Evolutionary conservation across 30 jellyfish, hydroid and myxozoan species (phyloP), one percentile per base, ranked within the genome.

Genomic region (Hydractinia echinata): DNA sequence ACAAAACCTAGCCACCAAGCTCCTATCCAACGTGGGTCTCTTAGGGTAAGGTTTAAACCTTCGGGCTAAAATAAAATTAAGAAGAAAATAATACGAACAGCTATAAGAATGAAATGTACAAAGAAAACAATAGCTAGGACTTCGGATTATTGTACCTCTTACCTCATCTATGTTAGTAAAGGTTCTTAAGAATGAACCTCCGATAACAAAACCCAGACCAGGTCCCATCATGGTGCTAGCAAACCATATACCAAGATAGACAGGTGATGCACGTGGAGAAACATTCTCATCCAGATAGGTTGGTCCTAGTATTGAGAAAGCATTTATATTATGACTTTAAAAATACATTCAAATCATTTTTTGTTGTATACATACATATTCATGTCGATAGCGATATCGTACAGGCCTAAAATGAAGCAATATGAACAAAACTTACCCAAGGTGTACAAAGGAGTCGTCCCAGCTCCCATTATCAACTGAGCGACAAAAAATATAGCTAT

Each of bases 1-100:
- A 92, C 87, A 54, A 44, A 92, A 3, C 96, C 94, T 73, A 92
- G 54, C 94, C 98, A 92, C 97, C 94, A 86, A 4, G 97, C 97
- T 19, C 97, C 97, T 10, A 91, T 76, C 97, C 97, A 91, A 18
- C 89, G 64, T 44, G 92, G 90, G 50, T 89, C 95, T 14, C 69
- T 54, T 14, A 58, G n/a, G 8, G 91, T 48, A 10, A 89, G 44
- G 15, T 78, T 48, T 5, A 83, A 8, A 4, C 97, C 97, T 7
- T 49, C 85, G 6, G 97, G 97, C 97, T 89, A 62, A 5, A 90
- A 13, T n/a, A n/a, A 3, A 64, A 51, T 58, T 73, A 49, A 50
- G 30, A 20, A 21, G 0, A 51, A 0, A 39, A 21, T 13, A 73
- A 13, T 20, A 20, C 1, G 51, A 10, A n/a, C 51, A 73, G 83